These are phyloP conservation scores for Boleophthalmus pectinirostris DNA, from an alignment of 2,113 vertebrate genomes.

Conservation along the genomic window DNA sequence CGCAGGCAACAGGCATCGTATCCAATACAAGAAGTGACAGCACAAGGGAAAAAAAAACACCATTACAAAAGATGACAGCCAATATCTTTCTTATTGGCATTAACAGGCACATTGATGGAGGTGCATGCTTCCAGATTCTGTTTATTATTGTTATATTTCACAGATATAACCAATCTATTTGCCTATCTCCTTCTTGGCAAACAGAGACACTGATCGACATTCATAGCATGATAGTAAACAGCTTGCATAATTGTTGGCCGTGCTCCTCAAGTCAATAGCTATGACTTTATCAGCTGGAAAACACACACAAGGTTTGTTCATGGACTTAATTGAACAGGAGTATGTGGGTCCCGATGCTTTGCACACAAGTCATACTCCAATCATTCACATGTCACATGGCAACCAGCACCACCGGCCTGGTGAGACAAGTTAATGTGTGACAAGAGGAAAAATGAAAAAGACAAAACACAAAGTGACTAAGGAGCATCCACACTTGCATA, in stretches of 20 bases:
- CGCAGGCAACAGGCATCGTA: conserved; percentile 21
- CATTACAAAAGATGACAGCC: conserved; percentile 42
- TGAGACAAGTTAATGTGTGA: conserved; percentile 54
- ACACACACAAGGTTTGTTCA: conserved; percentile 70
- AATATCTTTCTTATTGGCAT: conserved; percentile 36
- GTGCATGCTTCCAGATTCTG: conserved; percentile 44
- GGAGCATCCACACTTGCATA: not conserved
- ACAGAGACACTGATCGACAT: conserved; percentile 60
- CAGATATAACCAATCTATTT: conserved; percentile 60
- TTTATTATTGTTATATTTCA: conserved; percentile 57
- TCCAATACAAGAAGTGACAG: conserved; percentile 50
- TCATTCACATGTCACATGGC: conserved; percentile 68
- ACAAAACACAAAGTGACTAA: conserved; percentile 17
- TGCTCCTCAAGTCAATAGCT: conserved; percentile 68
- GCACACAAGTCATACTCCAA: conserved; percentile 65
- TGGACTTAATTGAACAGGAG: conserved; percentile 70
- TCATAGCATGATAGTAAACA: conserved; percentile 55
- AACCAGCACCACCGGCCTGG: conserved; percentile 49
- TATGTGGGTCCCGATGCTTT: conserved; percentile 47
- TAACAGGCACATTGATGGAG: conserved; percentile 30
- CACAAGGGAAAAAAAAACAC: conserved; percentile 25
- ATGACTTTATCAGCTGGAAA: conserved; percentile 72
- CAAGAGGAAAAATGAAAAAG: conserved; percentile 28
- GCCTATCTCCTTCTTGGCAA: conserved; percentile 48
- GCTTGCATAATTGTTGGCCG: conserved; percentile 62